phyloP scores from a whole-genome alignment of 2,113 vertebrate genomes.

The Elanus axillaris region DNA sequence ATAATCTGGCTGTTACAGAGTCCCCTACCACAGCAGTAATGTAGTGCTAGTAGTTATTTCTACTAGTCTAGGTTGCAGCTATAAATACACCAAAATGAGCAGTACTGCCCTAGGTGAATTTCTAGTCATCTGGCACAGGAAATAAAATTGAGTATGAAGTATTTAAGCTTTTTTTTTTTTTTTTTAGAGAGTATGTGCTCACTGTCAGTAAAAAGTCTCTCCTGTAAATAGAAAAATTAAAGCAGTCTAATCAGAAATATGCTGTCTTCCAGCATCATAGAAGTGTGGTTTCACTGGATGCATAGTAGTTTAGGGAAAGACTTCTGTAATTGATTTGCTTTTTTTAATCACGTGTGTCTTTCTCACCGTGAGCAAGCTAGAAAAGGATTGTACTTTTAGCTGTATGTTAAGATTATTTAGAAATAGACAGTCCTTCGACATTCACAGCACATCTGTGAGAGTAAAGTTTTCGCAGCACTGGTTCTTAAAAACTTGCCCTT shows the following conservation, averaged over 20 bases:
- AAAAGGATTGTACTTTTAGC: background rate
- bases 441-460: background rate
- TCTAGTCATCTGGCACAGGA: background rate
- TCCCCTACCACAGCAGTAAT: background rate
- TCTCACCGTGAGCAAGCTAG: background rate
- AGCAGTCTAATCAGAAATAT: background rate
- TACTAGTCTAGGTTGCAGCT: background rate
- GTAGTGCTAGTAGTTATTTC: background rate
- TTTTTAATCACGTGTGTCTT: background rate
- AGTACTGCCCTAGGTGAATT: background rate
- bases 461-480: background rate
- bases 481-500: conserved; percentile 18
- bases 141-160: background rate
- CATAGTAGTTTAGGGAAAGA: background rate
- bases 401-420: background rate
- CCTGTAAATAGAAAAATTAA: background rate
- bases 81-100: background rate
- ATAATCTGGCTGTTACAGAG: background rate
- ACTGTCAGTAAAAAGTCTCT: background rate
- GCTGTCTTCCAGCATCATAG: background rate
- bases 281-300: background rate
- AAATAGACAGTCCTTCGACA: background rate
- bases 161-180: background rate
- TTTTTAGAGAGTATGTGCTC: background rate
- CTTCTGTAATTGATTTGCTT: background rate